phyloP scores from a whole-genome alignment of 2,888 invertebrate species.

The Plebejus argus region DNA sequence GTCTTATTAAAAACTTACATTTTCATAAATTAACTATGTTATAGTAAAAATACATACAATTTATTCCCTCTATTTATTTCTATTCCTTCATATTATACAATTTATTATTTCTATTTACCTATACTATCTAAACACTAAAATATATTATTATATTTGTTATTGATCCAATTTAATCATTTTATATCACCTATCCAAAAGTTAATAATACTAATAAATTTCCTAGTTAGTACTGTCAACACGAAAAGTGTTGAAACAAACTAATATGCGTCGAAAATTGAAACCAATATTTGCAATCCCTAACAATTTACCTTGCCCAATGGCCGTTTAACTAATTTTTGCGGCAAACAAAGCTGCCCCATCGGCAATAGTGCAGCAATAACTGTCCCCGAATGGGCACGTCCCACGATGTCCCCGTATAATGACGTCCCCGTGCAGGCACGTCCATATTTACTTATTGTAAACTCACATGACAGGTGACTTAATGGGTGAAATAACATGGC shows the following conservation, averaged over 20 bases:
- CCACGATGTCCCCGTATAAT: slow-evolving; percentile 40
- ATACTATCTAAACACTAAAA: no score
- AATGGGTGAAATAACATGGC: slow-evolving; percentile 78
- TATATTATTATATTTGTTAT: no score
- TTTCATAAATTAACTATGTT: neutral
- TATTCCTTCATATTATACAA: no score
- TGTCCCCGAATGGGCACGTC: slow-evolving; percentile 42
- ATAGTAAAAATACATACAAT: neutral
- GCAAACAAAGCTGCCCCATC: slow-evolving; percentile 64
- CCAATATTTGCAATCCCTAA: slow-evolving; percentile 46
- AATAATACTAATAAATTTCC: neutral
- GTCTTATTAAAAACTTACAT: neutral
- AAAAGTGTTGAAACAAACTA: slow-evolving; percentile 31
- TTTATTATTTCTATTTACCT: neutral
- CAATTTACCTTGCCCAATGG: slow-evolving; percentile 49
- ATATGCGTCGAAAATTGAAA: slow-evolving; percentile 26
- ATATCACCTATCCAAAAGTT: neutral
- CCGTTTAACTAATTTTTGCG: slow-evolving; percentile 61
- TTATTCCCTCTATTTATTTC: neutral
- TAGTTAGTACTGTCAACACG: neutral
- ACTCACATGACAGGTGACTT: slow-evolving; percentile 80
- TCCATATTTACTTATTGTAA: slow-evolving; percentile 80
- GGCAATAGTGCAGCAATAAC: slow-evolving; percentile 72
- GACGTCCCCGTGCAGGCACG: slow-evolving; percentile 59
- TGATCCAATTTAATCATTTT: no score